Base-by-base conservation (phyloP, 1,140 invertebrate species). In the Musca vetustissima region DNA sequence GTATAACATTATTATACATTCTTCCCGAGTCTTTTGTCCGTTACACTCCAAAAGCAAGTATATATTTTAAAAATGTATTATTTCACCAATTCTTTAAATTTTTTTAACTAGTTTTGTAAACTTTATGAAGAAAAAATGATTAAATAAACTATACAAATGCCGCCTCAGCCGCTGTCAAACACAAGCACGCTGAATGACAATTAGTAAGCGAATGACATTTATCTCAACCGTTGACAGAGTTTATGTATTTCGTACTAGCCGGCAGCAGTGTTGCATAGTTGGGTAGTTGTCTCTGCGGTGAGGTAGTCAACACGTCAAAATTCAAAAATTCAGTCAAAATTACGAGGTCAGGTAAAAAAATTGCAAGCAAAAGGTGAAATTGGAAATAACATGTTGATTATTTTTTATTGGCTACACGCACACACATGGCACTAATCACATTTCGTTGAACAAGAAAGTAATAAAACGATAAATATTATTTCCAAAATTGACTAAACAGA, bases 1-100 rank as follows among this genome's bases (percentile, higher is more conserved):
- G 19, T 19, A 71, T 32, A 15, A 66, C 24, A 61, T 67, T 57
- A 66, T 71, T 69, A 32, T 67, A 61, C 70, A 71, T 71, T 61
- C 22, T 69, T 8, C 36, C 6, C 6, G 36, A 2, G 11, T 43
- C 1, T 43, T 43, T 9, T 28, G 3, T 28, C 28, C 28, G 36
- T 43, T 43, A 43, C 36, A 43, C 36, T n/a, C n/a, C n/a, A n/a
- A n/a, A n/a, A n/a, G n/a, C 17, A 36, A 15, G 36, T 36, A 59
- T 59, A 21, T 11, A n/a, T 53, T 52, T 43, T 61, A 1, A 9
- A 36, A 28, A 15, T 36, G 19, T 61, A n/a, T 32, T 32, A 59
- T 9, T 43, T 43, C 36, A 43, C 36, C 6, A 43, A 59, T 59
- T 61, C 17, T 13, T 61, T 61, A 11, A 59, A 57, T 21, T 3